phyloP scores from a whole-genome alignment of 2,797 vertebrate genomes.

The Rousettus madagascariensis region DNA sequence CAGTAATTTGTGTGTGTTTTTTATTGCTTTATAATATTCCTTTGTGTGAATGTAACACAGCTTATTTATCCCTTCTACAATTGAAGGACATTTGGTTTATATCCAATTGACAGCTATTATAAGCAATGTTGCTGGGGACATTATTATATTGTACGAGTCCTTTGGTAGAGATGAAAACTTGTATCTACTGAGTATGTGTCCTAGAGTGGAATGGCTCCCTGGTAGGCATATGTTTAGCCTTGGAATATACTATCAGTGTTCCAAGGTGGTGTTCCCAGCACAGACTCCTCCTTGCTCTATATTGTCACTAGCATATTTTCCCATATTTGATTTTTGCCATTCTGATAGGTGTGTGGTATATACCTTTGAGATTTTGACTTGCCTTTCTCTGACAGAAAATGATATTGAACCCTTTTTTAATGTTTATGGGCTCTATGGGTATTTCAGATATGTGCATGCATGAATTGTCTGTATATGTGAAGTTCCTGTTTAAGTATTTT shows the following conservation, averaged over 20 bases:
- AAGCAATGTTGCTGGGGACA: neutral
- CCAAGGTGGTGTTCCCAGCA: neutral
- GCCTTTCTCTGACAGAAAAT: neutral
- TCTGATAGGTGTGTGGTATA: neutral
- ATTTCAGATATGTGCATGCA: neutral
- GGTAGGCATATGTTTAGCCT: accelerated
- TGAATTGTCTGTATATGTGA: neutral
- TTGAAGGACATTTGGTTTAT: neutral
- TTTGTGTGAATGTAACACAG: neutral
- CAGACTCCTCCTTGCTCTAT: accelerated
- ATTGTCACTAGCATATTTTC: accelerated
- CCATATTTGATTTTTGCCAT: neutral
- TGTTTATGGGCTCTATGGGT: neutral
- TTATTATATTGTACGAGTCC: no score
- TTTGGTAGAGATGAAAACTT: neutral
- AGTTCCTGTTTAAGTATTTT: neutral
- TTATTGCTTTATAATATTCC: neutral
- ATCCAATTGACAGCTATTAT: neutral
- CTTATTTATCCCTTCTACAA: neutral
- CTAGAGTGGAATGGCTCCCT: neutral
- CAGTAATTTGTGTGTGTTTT: neutral
- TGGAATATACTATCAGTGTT: accelerated
- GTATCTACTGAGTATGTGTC: neutral
- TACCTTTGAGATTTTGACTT: neutral
- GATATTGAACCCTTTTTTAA: neutral